A percentile compares a stretch with the other conserved stretches of the same genome.
These are phyloP conservation scores for Heterotilapia buettikoferi DNA, from an alignment of 2,113 vertebrate species.

Conservation along the genomic window DNA sequence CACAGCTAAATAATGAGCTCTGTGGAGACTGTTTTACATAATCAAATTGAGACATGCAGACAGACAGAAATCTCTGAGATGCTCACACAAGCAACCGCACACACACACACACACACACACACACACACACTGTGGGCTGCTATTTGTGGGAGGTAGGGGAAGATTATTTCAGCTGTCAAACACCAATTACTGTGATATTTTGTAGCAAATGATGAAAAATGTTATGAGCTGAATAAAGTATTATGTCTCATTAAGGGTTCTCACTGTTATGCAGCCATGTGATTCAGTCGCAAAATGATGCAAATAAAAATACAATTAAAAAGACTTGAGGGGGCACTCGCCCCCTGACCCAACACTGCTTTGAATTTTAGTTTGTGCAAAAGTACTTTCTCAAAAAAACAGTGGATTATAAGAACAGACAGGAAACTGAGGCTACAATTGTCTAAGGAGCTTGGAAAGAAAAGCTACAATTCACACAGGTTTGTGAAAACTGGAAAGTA, in stretches of 20 bases:
- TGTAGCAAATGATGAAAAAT: background rate
- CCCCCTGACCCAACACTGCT: background rate
- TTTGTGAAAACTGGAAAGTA: background rate
- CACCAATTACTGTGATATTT: background rate
- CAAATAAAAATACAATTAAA: background rate
- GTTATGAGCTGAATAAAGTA: background rate
- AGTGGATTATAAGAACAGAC: background rate
- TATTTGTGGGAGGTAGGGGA: background rate
- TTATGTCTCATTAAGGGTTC: background rate
- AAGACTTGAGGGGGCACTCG: background rate
- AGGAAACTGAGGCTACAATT: background rate
- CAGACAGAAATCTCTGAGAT: background rate
- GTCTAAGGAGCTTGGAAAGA: background rate
- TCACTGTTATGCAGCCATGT: background rate
- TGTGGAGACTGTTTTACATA: slow-evolving; percentile 20
- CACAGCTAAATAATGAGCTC: slow-evolving; percentile 21
- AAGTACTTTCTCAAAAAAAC: background rate
- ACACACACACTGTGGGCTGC: background rate
- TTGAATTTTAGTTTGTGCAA: background rate
- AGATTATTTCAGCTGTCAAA: background rate
- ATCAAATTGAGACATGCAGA: background rate
- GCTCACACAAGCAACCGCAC: background rate
- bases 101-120: background rate
- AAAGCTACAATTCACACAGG: background rate
- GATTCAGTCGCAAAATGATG: background rate